These are phyloP conservation scores for Formica aserva DNA, from an alignment of 2,888 invertebrate genomes.

Conservation along the genomic window DNA sequence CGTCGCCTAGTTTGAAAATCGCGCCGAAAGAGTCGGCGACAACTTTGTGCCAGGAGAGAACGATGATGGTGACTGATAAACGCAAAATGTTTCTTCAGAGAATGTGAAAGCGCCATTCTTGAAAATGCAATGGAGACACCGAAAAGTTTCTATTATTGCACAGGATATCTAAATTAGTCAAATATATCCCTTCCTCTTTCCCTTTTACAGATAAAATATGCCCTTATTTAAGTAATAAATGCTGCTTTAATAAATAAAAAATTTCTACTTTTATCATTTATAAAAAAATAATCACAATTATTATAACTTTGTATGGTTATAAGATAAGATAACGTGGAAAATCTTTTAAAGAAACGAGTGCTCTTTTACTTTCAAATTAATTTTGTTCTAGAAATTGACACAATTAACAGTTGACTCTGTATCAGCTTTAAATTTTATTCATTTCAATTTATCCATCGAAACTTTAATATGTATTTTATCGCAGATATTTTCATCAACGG, in stretches of 20 bases:
- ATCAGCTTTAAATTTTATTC: conserved; percentile 33
- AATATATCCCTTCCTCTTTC: not conserved
- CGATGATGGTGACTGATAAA: conserved; percentile 2
- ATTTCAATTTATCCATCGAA: conserved; percentile 9
- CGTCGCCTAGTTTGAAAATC: conserved; percentile 39
- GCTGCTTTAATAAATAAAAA: not conserved
- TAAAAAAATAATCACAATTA: not conserved
- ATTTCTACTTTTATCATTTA: not conserved
- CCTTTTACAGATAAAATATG: not conserved
- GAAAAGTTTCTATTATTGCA: not conserved
- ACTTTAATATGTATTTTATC: not conserved
- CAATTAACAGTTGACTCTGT: conserved; percentile 1
- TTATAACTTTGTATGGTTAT: not conserved
- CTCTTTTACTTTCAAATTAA: not conserved
- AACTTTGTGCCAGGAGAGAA: not conserved
- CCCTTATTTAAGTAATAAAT: not conserved
- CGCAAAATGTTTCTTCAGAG: not conserved
- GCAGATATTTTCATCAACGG: conserved; percentile 13
- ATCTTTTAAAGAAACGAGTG: too few species aligned
- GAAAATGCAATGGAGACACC: not conserved
- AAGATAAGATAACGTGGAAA: not conserved
- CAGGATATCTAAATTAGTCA: not conserved
- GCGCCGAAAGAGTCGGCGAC: not conserved
- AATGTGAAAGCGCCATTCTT: not conserved
- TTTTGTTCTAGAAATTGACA: not conserved